phyloP scores from a whole-genome alignment of 2,113 vertebrate species.

The Candoia aspera region DNA sequence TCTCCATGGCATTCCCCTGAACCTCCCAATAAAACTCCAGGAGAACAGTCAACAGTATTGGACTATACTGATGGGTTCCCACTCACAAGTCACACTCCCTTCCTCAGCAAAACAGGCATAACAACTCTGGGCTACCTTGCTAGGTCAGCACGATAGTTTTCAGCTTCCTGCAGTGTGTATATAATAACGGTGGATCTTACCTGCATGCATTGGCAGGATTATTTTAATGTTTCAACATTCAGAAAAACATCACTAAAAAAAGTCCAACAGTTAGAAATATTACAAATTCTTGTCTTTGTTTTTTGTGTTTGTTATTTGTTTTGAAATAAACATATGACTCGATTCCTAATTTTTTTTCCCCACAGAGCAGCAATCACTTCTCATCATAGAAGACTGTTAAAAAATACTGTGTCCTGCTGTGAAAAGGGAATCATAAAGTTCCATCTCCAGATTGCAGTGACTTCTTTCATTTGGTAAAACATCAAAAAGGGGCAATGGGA shows the following conservation, averaged over 20 bases:
- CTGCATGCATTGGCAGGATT: background rate
- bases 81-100: background rate
- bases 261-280: background rate
- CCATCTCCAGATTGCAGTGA: background rate
- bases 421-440: background rate
- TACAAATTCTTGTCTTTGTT: background rate
- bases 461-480: background rate
- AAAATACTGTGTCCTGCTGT: background rate
- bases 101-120: background rate
- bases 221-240: background rate
- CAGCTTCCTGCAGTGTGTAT: background rate
- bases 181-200: background rate
- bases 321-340: background rate
- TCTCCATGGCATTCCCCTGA: background rate
- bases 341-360: background rate
- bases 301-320: background rate
- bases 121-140: background rate
- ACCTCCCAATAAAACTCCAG: background rate
- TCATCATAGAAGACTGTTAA: background rate
- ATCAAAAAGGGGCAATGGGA: background rate
- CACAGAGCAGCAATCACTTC: background rate
- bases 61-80: background rate
- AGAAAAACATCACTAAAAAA: background rate
- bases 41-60: background rate
- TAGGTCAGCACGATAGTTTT: background rate